phyloP scores from a whole-genome alignment of 2,797 vertebrate species.

The Malacoctenus gilli region DNA sequence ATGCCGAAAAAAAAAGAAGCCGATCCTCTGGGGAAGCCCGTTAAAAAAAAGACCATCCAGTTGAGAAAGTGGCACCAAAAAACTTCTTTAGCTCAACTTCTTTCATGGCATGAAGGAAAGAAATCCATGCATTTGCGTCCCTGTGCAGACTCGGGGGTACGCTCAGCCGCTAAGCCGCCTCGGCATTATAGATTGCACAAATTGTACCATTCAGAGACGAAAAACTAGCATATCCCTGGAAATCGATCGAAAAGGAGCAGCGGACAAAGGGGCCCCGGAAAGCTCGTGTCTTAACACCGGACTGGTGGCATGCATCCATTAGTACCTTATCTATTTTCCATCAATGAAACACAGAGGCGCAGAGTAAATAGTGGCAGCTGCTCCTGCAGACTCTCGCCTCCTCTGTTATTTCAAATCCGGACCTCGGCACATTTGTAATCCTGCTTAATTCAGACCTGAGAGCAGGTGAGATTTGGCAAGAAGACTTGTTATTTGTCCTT shows the following conservation, averaged over 20 bases:
- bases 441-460: background rate
- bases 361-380: constrained; percentile 57
- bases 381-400: constrained; percentile 13
- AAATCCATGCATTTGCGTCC: constrained; percentile 9
- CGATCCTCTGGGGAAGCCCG: constrained; percentile 19
- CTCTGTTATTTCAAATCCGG: constrained; percentile 1
- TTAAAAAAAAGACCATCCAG: constrained; percentile 31
- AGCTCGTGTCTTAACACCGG: constrained; percentile 36
- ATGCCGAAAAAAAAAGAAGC: constrained; percentile 14
- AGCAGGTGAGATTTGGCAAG: background rate
- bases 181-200: constrained; percentile 46
- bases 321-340: constrained; percentile 63
- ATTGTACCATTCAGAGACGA: constrained; percentile 38
- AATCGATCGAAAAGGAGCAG: constrained; percentile 52
- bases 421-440: background rate
- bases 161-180: constrained; percentile 24
- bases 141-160: constrained; percentile 11
- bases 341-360: constrained; percentile 51
- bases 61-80: constrained; percentile 25
- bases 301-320: constrained; percentile 59
- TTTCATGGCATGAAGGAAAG: background rate
- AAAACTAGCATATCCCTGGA: constrained; percentile 48
- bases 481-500: background rate
- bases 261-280: constrained; percentile 47
- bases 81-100: constrained; percentile 14